Evolutionary conservation across 1,140 invertebrate genomes (phyloP).

Genomic region (Onthophagus taurus): DNA sequence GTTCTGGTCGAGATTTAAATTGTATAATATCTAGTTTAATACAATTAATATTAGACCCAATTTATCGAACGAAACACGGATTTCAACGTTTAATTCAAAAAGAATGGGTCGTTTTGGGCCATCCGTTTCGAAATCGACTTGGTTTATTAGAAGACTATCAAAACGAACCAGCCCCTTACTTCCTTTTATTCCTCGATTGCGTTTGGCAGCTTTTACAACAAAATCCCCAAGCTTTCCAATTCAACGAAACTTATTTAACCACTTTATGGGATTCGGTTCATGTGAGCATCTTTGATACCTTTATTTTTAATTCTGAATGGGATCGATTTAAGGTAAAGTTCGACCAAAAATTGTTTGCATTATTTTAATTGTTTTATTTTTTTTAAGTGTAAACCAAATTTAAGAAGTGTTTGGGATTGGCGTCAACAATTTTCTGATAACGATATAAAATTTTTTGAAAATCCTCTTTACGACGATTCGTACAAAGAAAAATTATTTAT

Average conservation of each 20-base stretch:
- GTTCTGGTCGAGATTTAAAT: slow-evolving; percentile 77
- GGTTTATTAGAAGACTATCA: slow-evolving; percentile 48
- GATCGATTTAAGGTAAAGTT: slow-evolving; percentile 40
- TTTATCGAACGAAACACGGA: slow-evolving; percentile 74
- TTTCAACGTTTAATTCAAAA: slow-evolving; percentile 89
- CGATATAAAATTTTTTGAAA: slow-evolving; percentile 67
- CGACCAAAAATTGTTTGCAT: not conserved
- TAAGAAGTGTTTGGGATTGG: slow-evolving; percentile 73
- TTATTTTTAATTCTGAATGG: slow-evolving; percentile 78
- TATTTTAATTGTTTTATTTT: too few relatives aligned
- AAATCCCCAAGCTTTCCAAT: slow-evolving; percentile 81
- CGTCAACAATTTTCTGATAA: slow-evolving; percentile 67
- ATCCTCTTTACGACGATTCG: slow-evolving; percentile 56
- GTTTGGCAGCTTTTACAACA: slow-evolving; percentile 86
- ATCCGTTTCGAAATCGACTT: slow-evolving; percentile 69
- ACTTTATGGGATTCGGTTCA: slow-evolving; percentile 82
- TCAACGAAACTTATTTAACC: slow-evolving; percentile 86
- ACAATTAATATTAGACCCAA: slow-evolving; percentile 79
- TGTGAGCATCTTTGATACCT: slow-evolving; percentile 83
- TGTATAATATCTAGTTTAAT: slow-evolving; percentile 79
- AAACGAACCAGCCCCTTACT: slow-evolving; percentile 63
- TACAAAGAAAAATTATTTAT: slow-evolving; percentile 39
- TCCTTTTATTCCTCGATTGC: slow-evolving; percentile 87
- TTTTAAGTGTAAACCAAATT: not conserved
- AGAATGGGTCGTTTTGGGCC: slow-evolving; percentile 88